These are phyloP conservation scores for Diplosoma virens DNA, from an alignment of 23 tunicate species.

Conservation along the genomic window DNA sequence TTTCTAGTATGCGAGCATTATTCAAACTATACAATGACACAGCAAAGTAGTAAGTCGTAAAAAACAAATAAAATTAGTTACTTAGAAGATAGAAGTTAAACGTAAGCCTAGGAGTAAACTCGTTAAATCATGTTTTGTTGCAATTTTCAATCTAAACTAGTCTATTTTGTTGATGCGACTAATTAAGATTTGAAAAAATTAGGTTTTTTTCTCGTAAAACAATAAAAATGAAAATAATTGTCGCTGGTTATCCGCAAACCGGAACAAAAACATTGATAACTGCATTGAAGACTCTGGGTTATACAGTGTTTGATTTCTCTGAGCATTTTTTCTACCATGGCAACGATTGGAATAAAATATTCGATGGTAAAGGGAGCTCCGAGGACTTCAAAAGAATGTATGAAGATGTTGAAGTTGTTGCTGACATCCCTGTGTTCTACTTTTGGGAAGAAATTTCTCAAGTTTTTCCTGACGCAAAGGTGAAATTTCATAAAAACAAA, in stretches of 20 bases:
- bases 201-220: too few species aligned
- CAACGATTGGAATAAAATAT: neutral
- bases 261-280: constrained; percentile 11
- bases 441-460: constrained; percentile 19
- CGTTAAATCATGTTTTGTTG: too few species aligned
- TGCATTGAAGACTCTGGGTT: constrained; percentile 6
- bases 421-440: neutral
- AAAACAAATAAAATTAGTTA: too few species aligned
- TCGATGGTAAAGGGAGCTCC: neutral
- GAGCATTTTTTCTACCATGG: constrained; percentile 11
- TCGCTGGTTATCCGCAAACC: constrained; percentile 8
- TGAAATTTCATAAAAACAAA: neutral
- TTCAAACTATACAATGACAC: too few species aligned
- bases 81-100: too few species aligned
- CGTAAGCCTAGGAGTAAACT: too few species aligned
- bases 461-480: constrained; percentile 25
- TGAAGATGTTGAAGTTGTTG: constrained; percentile 4
- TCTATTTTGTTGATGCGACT: too few species aligned
- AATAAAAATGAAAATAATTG: constrained; percentile 14
- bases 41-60: too few species aligned
- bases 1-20: too few species aligned
- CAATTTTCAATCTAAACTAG: too few species aligned
- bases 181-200: too few species aligned
- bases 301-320: constrained; percentile 2
- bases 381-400: constrained; percentile 8